Evolutionary conservation across 2,113 vertebrate genomes (phyloP), one percentile per base, ranked within the genome.

Genomic region (Chaetodon trifascialis): DNA sequence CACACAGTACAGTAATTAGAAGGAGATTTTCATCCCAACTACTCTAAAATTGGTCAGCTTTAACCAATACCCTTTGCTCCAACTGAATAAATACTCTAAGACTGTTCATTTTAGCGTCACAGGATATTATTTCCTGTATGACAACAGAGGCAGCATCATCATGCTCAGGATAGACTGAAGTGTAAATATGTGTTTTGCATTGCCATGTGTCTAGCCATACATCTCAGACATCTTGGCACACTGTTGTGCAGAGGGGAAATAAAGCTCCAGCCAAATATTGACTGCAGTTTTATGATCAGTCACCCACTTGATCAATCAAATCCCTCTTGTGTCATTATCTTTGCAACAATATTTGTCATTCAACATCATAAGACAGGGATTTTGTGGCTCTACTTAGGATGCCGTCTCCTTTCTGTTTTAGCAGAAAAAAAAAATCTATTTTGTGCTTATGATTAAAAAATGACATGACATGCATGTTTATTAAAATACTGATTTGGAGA

Each of bases 281-380:
- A 94, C 91, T 86, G 66, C 74, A 77, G 88, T 90, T 91, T 88
- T 92, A 91, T 91, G 84, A 94, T 93, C 93, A 89, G 83, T 90
- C 92, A 91, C 85, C 85, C 90, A 89, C 92, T 92, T 93, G 86
- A 95, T 95, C 91, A 93, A 94, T 94, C 89, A 83, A 93, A 93
- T 94, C 86, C 92, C 92, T 88, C 90, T 86, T 92, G 90, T 89
- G 88, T 84, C 88, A 89, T 93, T 92, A 93, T 83, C 84, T 91
- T 85, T 89, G 82, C 85, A 87, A 93, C 93, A 94, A 90, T 94
- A 93, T 95, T 94, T 94, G 89, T 91, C 85, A 93, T 92, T 91
- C 87, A 85, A 79, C 91, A 82, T 70, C 83, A 86, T 58, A 73
- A 78, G 84, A 82, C 59, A 73, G 16, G 44, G 73, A 64, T 16